Evolutionary conservation across 2,888 invertebrate species (phyloP).

Genomic region (Pemphredon lugubris): DNA sequence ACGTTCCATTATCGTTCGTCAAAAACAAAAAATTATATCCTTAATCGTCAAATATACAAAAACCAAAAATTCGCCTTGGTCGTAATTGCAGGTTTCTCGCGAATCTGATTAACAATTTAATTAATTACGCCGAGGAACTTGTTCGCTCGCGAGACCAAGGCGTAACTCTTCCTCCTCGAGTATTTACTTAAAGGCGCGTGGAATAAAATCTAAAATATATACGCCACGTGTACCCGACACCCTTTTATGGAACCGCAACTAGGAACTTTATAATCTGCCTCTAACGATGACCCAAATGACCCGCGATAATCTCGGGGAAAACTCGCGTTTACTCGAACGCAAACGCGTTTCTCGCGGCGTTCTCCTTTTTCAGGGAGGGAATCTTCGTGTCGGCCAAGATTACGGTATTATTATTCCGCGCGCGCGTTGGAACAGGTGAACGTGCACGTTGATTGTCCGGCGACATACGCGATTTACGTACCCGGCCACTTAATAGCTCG

Average conservation of each 20-base stretch:
- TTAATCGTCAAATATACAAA: no score
- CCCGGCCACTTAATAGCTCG: slow-evolving; percentile 39
- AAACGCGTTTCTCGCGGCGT: slow-evolving; percentile 40
- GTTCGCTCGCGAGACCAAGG: no score
- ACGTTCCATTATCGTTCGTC: no score
- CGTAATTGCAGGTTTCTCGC: no score
- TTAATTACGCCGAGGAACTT: no score
- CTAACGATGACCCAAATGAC: slow-evolving; percentile 46
- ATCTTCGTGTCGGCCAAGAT: slow-evolving; percentile 19
- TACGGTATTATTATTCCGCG: slow-evolving; percentile 45
- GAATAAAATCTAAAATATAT: neutral
- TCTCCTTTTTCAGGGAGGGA: slow-evolving; percentile 32
- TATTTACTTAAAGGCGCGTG: no score
- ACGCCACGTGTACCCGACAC: slow-evolving; percentile 3
- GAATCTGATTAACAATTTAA: no score
- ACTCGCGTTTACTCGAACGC: slow-evolving; percentile 44
- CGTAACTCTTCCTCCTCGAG: no score
- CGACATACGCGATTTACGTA: slow-evolving; percentile 37
- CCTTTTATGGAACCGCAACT: slow-evolving; percentile 33
- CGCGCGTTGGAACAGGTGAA: slow-evolving; percentile 22
- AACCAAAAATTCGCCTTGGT: no score
- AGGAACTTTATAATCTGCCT: slow-evolving; percentile 19
- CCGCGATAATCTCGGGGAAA: slow-evolving; percentile 27
- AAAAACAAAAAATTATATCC: no score
- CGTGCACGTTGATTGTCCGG: slow-evolving; percentile 37